phyloP scores from a whole-genome alignment of 2,113 vertebrate species.

The Notothenia coriiceps region DNA sequence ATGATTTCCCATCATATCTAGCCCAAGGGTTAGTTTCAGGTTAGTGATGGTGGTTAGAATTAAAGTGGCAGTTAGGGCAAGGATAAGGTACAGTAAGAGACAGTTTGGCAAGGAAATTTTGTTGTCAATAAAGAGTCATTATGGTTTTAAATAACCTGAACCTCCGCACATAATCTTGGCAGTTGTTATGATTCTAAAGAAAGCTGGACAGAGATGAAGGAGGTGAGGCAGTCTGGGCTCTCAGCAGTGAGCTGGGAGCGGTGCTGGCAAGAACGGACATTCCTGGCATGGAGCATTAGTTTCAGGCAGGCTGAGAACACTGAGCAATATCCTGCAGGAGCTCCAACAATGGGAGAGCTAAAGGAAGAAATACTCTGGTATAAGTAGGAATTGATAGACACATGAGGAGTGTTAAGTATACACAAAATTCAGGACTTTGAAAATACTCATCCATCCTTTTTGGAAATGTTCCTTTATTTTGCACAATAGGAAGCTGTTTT shows the following conservation, averaged over 20 bases:
- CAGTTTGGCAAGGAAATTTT: not conserved
- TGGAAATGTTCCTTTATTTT: not conserved
- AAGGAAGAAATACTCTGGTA: not conserved
- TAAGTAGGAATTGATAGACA: conserved; percentile 25
- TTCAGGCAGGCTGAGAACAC: not conserved
- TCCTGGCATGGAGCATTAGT: not conserved
- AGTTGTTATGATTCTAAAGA: not conserved
- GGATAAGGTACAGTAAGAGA: not conserved
- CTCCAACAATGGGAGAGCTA: not conserved
- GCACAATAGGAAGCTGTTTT: too few species aligned
- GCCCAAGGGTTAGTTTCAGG: not conserved
- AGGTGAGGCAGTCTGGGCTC: not conserved
- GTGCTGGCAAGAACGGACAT: not conserved
- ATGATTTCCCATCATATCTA: not conserved
- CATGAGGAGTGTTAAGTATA: not conserved
- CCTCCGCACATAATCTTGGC: not conserved
- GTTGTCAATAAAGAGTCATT: not conserved
- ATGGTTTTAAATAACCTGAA: not conserved
- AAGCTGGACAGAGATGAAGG: not conserved
- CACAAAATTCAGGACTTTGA: not conserved
- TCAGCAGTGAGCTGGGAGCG: conserved; percentile 18
- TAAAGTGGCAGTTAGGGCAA: not conserved
- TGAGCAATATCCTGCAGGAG: conserved; percentile 48
- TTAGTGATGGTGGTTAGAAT: not conserved
- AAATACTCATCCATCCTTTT: not conserved